Evolutionary conservation across 2,888 invertebrate species (phyloP).

Genomic region (Aspidiotus rigidus): DNA sequence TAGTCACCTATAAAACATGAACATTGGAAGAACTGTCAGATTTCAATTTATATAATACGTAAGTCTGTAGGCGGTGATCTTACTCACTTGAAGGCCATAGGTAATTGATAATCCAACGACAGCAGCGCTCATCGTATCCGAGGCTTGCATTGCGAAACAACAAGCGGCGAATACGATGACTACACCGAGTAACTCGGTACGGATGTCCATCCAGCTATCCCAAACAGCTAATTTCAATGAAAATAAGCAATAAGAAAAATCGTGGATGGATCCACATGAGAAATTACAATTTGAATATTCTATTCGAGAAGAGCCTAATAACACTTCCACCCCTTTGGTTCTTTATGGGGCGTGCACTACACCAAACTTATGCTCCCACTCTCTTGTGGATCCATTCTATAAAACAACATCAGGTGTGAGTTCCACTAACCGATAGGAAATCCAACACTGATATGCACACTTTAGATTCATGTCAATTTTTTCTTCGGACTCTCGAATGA

Average conservation of each 20-base stretch:
- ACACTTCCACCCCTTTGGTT: neutral
- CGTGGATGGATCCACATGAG: too few species aligned
- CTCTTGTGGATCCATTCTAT: neutral
- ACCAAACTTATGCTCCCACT: neutral
- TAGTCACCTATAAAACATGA: constrained; percentile 60
- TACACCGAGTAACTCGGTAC: constrained; percentile 94
- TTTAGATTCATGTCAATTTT: constrained; percentile 88
- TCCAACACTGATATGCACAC: constrained; percentile 84
- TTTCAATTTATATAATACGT: too few species aligned
- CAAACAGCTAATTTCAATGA: neutral
- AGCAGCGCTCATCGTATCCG: constrained; percentile 62
- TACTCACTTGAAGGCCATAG: constrained; percentile 66
- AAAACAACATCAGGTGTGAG: too few species aligned
- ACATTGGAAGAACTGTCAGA: neutral
- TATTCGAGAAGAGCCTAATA: too few species aligned
- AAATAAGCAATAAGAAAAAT: too few species aligned
- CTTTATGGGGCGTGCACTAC: neutral
- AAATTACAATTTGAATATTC: too few species aligned
- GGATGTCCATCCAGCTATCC: constrained; percentile 80
- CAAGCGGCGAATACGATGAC: constrained; percentile 89
- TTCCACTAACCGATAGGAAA: constrained; percentile 62
- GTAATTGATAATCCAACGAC: constrained; percentile 81
- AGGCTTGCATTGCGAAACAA: constrained; percentile 76
- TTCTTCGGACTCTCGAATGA: constrained; percentile 76
- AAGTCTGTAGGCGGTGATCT: too few species aligned